phyloP scores from a whole-genome alignment of 92 coral and sea anemone species.

The Zoanthus sansibaricus region DNA sequence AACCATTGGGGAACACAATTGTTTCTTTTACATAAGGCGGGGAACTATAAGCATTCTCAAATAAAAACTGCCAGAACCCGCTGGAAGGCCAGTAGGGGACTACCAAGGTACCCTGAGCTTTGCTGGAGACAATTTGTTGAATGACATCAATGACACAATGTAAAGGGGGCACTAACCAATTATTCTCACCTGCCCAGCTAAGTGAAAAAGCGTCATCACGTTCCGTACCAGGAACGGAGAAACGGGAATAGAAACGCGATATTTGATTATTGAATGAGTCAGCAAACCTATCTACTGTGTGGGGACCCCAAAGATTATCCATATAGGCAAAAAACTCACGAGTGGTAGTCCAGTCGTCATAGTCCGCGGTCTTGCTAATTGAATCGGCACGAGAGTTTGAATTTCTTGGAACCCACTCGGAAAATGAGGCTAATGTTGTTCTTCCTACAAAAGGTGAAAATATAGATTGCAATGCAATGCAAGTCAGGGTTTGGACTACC shows the following conservation, averaged over 20 bases:
- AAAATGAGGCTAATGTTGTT: background rate
- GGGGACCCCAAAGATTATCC: background rate
- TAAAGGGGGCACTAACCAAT: background rate
- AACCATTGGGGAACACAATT: no score
- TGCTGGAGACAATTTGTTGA: background rate
- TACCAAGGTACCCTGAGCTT: background rate
- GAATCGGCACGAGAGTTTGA: background rate
- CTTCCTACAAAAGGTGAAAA: background rate
- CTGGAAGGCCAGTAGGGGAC: background rate
- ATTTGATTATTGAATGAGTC: background rate
- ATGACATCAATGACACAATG: background rate
- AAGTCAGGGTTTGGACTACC: background rate
- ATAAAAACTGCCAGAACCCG: background rate
- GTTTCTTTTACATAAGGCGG: no score
- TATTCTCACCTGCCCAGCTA: background rate
- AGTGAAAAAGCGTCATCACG: background rate
- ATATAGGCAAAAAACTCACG: background rate
- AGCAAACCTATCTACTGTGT: background rate
- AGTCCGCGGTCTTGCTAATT: background rate
- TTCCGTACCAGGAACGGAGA: background rate
- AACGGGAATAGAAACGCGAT: no score
- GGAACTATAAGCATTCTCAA: no score
- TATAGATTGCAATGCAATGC: no score
- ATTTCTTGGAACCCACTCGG: background rate
- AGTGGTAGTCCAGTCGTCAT: background rate